Evolutionary conservation across 2,797 vertebrate genomes (phyloP), one percentile per base, ranked within the genome.

Genomic region (Rhinophrynus dorsalis): DNA sequence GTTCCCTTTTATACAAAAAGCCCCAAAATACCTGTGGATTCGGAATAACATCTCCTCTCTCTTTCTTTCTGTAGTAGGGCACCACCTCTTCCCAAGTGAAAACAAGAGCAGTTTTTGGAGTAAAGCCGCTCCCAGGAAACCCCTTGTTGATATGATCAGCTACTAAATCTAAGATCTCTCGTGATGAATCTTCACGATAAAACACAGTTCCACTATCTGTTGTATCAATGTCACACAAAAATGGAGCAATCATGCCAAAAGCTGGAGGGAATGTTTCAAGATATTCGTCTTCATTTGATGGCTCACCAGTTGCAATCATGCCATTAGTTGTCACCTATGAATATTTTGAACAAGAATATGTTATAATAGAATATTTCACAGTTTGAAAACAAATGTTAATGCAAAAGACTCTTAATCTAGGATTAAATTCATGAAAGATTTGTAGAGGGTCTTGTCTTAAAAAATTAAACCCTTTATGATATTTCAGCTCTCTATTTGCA

Each of bases 251-350:
- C 63, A 86, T 87, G 7, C 94, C 94, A 9, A 96, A 96, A 17
- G 66, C 81, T 3, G 92, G 76, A 2, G 94, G 94, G 77, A 94
- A 92, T 15, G 79, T 82, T 59, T 91, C 90, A 1, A 95, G 90
- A 61, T 93, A 92, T 2, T 86, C 79, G 27, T 88, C 84, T 82
- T 92, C 82, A 5, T 67, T 76, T 2, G 83, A 74, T 0, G 94
- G 94, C 55, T 92, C 70, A 55, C 78, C 83, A 60, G 86, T 85
- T 68, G 94, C 91, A 64, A 96, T 87, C 74, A 96, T 90, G 27
- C 95, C 95, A 64, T 96, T 97, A 74, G 94, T 96, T 78, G 90
- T 84, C 80, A 97, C 80, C 95, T 97, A 88, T 63, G 76, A 78
- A 35, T 29, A 4, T 51, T 27, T 27, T 27, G 13, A 13, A 5